phyloP scores from a whole-genome alignment of 1,140 invertebrate genomes.

The Hycleus phaleratus region DNA sequence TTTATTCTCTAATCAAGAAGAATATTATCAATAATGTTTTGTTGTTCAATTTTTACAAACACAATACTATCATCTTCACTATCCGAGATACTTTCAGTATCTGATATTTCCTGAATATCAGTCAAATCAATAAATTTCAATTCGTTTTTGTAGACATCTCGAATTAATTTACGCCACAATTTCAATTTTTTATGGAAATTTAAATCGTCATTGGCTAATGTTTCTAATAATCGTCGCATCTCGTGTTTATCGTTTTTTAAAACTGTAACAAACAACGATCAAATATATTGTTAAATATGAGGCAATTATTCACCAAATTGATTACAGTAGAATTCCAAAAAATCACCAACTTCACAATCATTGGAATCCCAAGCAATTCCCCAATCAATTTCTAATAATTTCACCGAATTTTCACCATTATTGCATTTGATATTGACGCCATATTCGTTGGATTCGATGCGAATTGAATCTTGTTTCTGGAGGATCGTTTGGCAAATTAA shows the following conservation, averaged over 20 bases:
- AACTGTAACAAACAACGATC: not conserved
- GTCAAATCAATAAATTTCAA: too few species aligned
- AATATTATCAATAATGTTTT: not conserved
- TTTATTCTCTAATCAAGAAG: not conserved
- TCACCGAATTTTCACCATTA: not conserved
- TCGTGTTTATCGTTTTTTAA: not conserved
- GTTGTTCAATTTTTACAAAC: slow-evolving; percentile 2
- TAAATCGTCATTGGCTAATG: not conserved
- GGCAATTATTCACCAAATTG: slow-evolving; percentile 1
- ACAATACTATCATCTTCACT: slow-evolving; percentile 7
- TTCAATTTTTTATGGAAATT: slow-evolving; percentile 8
- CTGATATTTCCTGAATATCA: too few species aligned
- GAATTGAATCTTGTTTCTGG: slow-evolving; percentile 1
- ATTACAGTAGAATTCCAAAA: slow-evolving; percentile 12
- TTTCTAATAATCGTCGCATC: not conserved
- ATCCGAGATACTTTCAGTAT: slow-evolving; percentile 2
- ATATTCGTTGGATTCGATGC: not conserved
- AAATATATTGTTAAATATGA: not conserved
- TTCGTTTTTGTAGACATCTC: not conserved
- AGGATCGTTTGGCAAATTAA: slow-evolving; percentile 5
- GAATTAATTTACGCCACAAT: slow-evolving; percentile 1
- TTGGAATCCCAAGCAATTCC: slow-evolving; percentile 4
- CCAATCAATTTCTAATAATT: slow-evolving; percentile 6
- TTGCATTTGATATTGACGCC: slow-evolving; percentile 3
- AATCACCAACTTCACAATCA: slow-evolving; percentile 6